Evolutionary conservation across 2,113 vertebrate species (phyloP), one percentile per base, ranked within the genome.

Genomic region (Cnemophilus loriae): DNA sequence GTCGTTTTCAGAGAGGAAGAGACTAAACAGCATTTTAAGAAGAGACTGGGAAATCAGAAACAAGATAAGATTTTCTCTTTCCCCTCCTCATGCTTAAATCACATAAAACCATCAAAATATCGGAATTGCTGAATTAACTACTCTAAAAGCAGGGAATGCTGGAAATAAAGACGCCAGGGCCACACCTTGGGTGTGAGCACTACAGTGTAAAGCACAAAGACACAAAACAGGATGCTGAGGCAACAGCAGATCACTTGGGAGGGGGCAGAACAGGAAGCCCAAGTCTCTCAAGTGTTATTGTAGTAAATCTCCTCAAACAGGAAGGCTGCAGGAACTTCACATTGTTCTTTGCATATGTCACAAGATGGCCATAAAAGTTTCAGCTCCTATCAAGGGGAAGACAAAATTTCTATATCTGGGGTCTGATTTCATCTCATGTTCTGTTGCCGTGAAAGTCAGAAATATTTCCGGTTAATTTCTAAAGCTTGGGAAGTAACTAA

Each of bases 191-290:
- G 37, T 42, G 32, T 10, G 37, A 88, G 55, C 82, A 17, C 56
- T 39, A 27, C 30, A 35, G 56, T 3, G 44, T 70, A 47, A 63
- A 87, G 30, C 77, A 80, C 47, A 71, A 49, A 88, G 83, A 74
- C 70, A 69, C 46, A 59, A 84, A 94, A 95, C 93, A 96, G 95
- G 95, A 96, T 92, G 85, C 85, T 56, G 92, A 91, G 56, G 85
- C 52, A 91, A 90, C 11, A 63, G 44, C 8, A 6, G 32, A 32
- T 20, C 0, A 1, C 19, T 63, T 65, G 56, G 84, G 73, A 77
- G 46, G 56, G 35, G 52, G 42, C 73, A 87, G 52, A 59, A 80
- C 55, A 84, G 95, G 95, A 96, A 96, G 56, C 30, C 2, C 1
- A 30, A 74, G 70, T 10, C 82, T 49, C 75, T 50, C 84, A 63